Conservation (phyloP, 2,888 invertebrate genomes). For the Dyspetes luteomarginatus region DNA sequence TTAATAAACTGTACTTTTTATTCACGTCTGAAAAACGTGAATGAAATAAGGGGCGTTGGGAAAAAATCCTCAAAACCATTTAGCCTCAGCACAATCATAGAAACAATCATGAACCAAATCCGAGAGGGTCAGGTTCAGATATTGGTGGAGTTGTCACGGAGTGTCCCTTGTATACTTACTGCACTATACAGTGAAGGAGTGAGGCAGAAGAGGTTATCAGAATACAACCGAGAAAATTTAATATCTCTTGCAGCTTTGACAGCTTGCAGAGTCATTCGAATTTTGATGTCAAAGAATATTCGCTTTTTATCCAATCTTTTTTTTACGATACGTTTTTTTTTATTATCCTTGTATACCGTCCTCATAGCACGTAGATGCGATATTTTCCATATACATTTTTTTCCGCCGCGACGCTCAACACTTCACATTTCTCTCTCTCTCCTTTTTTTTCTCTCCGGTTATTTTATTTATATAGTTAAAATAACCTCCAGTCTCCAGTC, state of each 20-base stretch:
- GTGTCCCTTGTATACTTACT: too few species aligned
- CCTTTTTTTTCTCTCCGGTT: not conserved
- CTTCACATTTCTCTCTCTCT: not conserved
- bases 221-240: slow-evolving; percentile 45
- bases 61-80: too few species aligned
- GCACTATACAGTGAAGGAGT: not conserved
- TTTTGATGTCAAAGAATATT: slow-evolving; percentile 24
- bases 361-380: slow-evolving; percentile 12
- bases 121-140: too few species aligned
- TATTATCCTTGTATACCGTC: slow-evolving; percentile 13
- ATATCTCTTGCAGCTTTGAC: slow-evolving; percentile 49
- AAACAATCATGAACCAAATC: too few species aligned
- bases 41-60: too few species aligned
- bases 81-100: too few species aligned
- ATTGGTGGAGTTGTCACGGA: too few species aligned
- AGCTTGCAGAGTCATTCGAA: slow-evolving; percentile 57
- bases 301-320: slow-evolving; percentile 2
- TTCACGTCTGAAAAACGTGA: too few species aligned
- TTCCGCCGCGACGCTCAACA: slow-evolving; percentile 34
- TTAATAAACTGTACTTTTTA: too few species aligned
- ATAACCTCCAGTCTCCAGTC: slow-evolving; percentile 5
- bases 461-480: not conserved
- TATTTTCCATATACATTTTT: slow-evolving; percentile 43
- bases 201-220: slow-evolving; percentile 17
- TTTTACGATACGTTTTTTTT: slow-evolving; percentile 52